Evolutionary conservation across 2,797 vertebrate genomes (phyloP), one percentile per base, ranked within the genome.

Genomic region (Sitta carolinensis): DNA sequence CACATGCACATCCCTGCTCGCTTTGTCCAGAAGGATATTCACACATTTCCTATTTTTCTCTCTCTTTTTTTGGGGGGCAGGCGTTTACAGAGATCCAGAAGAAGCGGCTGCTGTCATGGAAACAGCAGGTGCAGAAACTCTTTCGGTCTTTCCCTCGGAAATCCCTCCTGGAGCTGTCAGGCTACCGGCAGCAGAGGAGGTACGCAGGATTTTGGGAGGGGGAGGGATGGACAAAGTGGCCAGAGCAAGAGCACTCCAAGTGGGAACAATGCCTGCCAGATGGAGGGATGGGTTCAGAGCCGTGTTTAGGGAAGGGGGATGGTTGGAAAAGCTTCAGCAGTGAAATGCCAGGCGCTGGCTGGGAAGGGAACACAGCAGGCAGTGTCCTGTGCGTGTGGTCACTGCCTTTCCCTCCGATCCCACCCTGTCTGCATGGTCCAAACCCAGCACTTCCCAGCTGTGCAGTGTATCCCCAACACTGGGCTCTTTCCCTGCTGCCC

Each of bases 61-160:
- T 45, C 16, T 48, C 4, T 26, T 19, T 52, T 30, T 51, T 29
- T 51, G 15, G 5, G 3, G 47, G 95, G 15, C 98, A 99, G 99
- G 99, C 99, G 78, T 99, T 99, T 97, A 99, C 98, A 75, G 99
- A 99, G 97, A 98, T 98, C 11, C 99, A 99, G 98, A 99, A 99
- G 98, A 99, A 99, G 98, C 98, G 99, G 94, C 97, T 99, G 98
- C 98, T 99, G 98, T 99, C 99, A 98, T 99, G 99, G 99, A 99
- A 99, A 98, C 99, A 99, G 97, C 99, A 99, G 98, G 99, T 99
- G 97, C 99, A 99, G 98, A 99, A 99, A 98, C 99, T 99, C 96
- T 99, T 99, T 97, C 98, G 99, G 97, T 99, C 99, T 97, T 99
- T 99, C 98, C 99, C 99, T 92, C 98, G 99, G 98, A 99, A 99